Base-by-base conservation (phyloP, 2,113 vertebrate genomes). In the Sinocyclocheilus grahami region DNA sequence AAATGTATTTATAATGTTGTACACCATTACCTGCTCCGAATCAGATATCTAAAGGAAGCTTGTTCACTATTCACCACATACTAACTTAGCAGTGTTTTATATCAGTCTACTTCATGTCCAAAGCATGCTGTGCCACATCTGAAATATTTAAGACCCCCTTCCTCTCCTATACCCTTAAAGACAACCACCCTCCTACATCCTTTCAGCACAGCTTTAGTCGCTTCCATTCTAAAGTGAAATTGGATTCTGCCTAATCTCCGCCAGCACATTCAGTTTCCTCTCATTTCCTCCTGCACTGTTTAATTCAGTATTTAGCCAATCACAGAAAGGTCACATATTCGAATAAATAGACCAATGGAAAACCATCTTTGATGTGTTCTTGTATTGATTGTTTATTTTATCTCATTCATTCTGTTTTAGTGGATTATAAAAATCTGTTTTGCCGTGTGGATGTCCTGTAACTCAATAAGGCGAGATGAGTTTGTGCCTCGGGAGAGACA, bases 111-210 rank as follows among this genome's bases (percentile, higher is more conserved):
- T 76, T 20, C 8, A 85, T 9, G 86, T n/a, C 74, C 78, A 82
- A 89, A 88, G 85, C 81, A 85, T 16, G 30, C 86, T 78, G 67
- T 63, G 48, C 63, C 16, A 78, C 53, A 60, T 30, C 71, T 92
- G 86, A 91, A 91, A 86, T 90, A 93, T 91, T 90, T 74, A 93
- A 86, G 83, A 91, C 58, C 89, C 75, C 86, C 78, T 46, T 87
- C 87, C 83, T 86, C 63, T 42, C 65, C 58, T 78, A 87, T 87
- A 87, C 85, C 85, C 77, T 80, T 79, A 80, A 78, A 12, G 88
- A 88, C 67, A 65, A 48, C 3, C 87, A 83, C 84, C 85, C 55
- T 65, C 78, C 86, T 88, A 90, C 84, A 53, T 10, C 11, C 33
- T 12, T 74, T 71, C 13, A 69, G 39, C 81, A 33, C 33, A 76